These are phyloP conservation scores for Channallabes apus DNA, from an alignment of 2,797 vertebrate species.

Conservation along the genomic window DNA sequence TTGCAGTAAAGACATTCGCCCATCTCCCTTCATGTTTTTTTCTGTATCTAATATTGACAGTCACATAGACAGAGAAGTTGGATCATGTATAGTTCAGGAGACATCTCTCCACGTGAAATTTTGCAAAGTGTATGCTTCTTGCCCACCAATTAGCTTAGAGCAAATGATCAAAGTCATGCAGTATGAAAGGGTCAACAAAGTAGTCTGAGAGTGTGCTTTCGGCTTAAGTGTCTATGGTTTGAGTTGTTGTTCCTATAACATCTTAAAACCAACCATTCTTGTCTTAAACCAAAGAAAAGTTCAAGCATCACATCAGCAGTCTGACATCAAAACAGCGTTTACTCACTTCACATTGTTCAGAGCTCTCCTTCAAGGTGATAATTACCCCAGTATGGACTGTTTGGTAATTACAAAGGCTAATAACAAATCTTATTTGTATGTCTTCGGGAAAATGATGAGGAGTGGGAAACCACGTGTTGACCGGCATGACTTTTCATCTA, in stretches of 20 bases:
- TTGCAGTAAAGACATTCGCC: background rate
- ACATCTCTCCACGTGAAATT: background rate
- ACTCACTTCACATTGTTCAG: conserved; percentile 37
- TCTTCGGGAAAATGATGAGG: conserved; percentile 8
- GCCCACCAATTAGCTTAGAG: background rate
- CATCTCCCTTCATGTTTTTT: no score
- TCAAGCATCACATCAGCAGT: background rate
- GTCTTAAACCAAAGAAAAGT: background rate
- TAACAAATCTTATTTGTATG: conserved; percentile 36
- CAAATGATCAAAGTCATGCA: background rate
- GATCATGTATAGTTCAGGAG: background rate
- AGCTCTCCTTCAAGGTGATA: conserved; percentile 42
- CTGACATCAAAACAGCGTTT: background rate
- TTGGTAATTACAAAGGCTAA: conserved; percentile 49
- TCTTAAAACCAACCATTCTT: conserved; percentile 51
- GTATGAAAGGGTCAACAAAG: background rate
- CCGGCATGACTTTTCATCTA: background rate
- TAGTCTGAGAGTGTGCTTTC: background rate
- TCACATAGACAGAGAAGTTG: background rate
- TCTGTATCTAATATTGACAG: background rate
- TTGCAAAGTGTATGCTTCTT: background rate
- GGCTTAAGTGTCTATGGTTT: background rate
- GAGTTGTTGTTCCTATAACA: conserved; percentile 58
- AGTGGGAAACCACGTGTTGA: background rate
- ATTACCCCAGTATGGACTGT: conserved; percentile 44